Percentiles rank a stretch among this genome's conserved stretches.
Evolutionary conservation across 2,797 vertebrate species (phyloP).

Genomic region (Pseudopleuronectes americanus): DNA sequence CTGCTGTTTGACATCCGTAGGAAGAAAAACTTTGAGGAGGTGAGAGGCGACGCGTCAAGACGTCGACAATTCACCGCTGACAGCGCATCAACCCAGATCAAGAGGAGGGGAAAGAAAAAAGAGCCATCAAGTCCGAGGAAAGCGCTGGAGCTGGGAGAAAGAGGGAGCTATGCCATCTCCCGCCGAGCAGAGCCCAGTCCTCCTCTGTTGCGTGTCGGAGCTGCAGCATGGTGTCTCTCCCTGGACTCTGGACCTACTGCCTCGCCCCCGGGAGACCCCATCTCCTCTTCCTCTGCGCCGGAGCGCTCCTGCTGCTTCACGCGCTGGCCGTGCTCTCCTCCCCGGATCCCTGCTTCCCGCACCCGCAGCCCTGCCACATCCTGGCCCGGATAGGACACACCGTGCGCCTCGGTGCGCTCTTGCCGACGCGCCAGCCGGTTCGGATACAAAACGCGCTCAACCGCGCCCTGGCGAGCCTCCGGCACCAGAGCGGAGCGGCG

Average conservation of each 20-base stretch:
- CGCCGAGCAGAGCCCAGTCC: slow-evolving; percentile 77
- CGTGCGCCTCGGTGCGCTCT: slow-evolving; percentile 89
- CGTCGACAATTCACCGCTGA: slow-evolving; percentile 50
- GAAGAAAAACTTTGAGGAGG: slow-evolving; percentile 71
- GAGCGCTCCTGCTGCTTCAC: slow-evolving; percentile 68
- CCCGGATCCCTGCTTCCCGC: slow-evolving; percentile 80
- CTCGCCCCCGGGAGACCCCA: slow-evolving; percentile 74
- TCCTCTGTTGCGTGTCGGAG: slow-evolving; percentile 77
- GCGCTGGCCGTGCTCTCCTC: slow-evolving; percentile 69
- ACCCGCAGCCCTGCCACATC: slow-evolving; percentile 90
- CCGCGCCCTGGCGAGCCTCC: slow-evolving; percentile 83
- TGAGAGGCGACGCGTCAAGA: slow-evolving; percentile 46
- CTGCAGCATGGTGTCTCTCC: slow-evolving; percentile 82
- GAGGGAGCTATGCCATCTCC: slow-evolving; percentile 81
- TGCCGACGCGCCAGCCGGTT: slow-evolving; percentile 86
- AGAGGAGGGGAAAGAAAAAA: slow-evolving; percentile 27
- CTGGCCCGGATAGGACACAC: slow-evolving; percentile 85
- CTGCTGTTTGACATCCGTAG: slow-evolving; percentile 34
- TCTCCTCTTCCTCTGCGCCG: slow-evolving; percentile 59
- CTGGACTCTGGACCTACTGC: slow-evolving; percentile 79
- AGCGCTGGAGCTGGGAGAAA: slow-evolving; percentile 73
- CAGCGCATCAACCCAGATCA: slow-evolving; percentile 27
- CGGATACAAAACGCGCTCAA: slow-evolving; percentile 89
- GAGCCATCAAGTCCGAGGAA: slow-evolving; percentile 70
- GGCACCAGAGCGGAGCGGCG: slow-evolving; percentile 70